Base-by-base conservation (phyloP, 2,113 vertebrate species). In the Rhipidura dahli region DNA sequence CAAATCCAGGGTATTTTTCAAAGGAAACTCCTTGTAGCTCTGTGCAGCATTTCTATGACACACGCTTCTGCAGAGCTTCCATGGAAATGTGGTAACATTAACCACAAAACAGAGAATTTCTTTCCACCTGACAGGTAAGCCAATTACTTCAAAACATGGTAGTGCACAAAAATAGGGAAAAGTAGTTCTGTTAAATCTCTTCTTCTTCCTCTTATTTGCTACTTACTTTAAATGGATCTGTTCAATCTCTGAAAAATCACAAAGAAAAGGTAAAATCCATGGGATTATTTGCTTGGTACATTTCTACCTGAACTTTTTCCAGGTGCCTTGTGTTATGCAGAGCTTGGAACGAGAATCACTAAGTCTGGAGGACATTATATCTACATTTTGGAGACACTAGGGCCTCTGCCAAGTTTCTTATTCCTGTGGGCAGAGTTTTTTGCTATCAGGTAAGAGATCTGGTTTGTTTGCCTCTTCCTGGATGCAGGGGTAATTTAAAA, bases 311-410 rank as follows among this genome's bases (percentile, higher is more conserved):
- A 93, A 94, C 64, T 87, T 63, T 63, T 94, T 93, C 47, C 64
- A 99, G 99, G 99, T 86, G 98, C 99, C 66, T 88, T 99, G 87
- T 97, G 98, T 61, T 99, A 99, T n/a, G 99, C 99, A 83, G 99
- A 99, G 79, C 98, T 99, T 89, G 99, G 98, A 37, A 99, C 99
- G 77, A 98, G 83, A 80, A 99, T 99, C 88, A 98, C 97, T 26
- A 99, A 99, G 94, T 99, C 99, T 21, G 99, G 99, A 79, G 98
- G 98, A 51, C 98, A 99, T 97, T 99, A 99, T 93, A 98, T 97
- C 44, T 99, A 99, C 56, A 97, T 99, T 16, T 97, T 98, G 95
- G 99, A 99, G 98, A 99, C 98, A 0, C 86, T 99, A 57, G 99
- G 99, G 22, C 98, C 98, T 54, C 94, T 99, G 69, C 98, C 98